Evolutionary conservation across 1,140 invertebrate species (phyloP), one percentile per base, ranked within the genome.

Genomic region (Mizuhopecten yessoensis): DNA sequence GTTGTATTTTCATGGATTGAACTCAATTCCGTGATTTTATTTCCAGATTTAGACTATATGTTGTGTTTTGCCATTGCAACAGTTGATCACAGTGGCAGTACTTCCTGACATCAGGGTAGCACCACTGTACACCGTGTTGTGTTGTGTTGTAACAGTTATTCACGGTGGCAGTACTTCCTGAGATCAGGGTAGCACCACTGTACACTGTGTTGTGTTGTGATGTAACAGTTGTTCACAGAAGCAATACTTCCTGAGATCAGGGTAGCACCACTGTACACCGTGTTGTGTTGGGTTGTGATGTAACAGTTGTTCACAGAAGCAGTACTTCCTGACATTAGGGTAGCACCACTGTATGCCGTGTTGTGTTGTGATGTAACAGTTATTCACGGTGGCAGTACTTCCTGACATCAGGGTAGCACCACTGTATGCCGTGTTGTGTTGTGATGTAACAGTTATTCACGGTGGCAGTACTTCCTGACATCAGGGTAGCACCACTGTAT

Each of bases 401-500:
- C 39, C 94, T 90, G 29, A 95, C 91, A 87, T 93, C 92, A 86
- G 97, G 98, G 87, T 93, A 93, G 87, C 90, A 92, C n/a, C 94
- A 92, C 17, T 92, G 88, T n/a, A n/a, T n/a, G n/a, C n/a, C n/a
- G n/a, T n/a, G n/a, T n/a, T n/a, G n/a, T n/a, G n/a, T n/a, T n/a
- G n/a, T n/a, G n/a, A n/a, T n/a, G n/a, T n/a, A 86, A 49, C 29
- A 89, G 87, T 88, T 87, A 88, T 90, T 90, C 93, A 92, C 95
- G 95, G 87, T 94, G 93, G 89, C 95, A 96, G 89, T 93, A 96
- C 88, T 95, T 95, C 34, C 94, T 90, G 20, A 95, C 92, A 86
- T 93, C 92, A 57, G 97, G 98, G 87, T 93, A 92, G 86, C 90
- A 92, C n/a, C 93, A 91, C 11, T 92, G 88, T 29, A 96, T 75